Base-by-base conservation (phyloP, 2,797 vertebrate genomes). In the Scleropages formosus region DNA sequence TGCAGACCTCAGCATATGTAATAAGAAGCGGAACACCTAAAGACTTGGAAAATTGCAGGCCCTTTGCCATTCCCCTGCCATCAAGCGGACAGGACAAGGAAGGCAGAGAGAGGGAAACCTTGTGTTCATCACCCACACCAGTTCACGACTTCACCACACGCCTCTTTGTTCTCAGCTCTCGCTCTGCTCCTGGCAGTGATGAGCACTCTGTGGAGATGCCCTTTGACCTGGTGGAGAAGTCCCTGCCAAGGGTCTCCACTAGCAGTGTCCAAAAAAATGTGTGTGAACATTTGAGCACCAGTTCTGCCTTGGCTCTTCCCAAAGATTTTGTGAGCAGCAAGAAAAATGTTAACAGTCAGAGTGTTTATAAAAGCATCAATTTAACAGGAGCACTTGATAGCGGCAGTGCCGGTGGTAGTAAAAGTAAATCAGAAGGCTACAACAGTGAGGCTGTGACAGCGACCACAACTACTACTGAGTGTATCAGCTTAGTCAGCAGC, bases 21-120 rank as follows among this genome's bases (percentile, higher is more conserved):
- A 82, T 92, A 26, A 91, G 92, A 82, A 82, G 82, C 15, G 60
- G 76, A 69, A 86, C 81, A 79, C 80, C 82, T 1, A 82, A 80
- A 65, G 70, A 77, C 4, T 80, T 72, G n/a, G 2, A 46, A 22
- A 59, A 51, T 11, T 80, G 63, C 18, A 61, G 78, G 83, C 59
- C 53, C 56, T 16, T 26, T 64, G 3, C 16, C 47, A 44, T n/a
- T 2, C 68, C 61, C 59, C 46, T 22, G 72, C 24, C 44, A 9
- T 15, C 47, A 58, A 68, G 60, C n/a, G 47, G 72, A 79, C 31
- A 70, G 58, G 73, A 68, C 0, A 73, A 80, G 22, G 77, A 71
- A 18, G 62, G 18, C 12, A 72, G 63, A 16, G 53, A 77, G 46
- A 11, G 26, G 26, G 64, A 73, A 53, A 18, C 63, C 15, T 64